Conservation (phyloP, 2,797 vertebrate species). For the Carapus acus region DNA sequence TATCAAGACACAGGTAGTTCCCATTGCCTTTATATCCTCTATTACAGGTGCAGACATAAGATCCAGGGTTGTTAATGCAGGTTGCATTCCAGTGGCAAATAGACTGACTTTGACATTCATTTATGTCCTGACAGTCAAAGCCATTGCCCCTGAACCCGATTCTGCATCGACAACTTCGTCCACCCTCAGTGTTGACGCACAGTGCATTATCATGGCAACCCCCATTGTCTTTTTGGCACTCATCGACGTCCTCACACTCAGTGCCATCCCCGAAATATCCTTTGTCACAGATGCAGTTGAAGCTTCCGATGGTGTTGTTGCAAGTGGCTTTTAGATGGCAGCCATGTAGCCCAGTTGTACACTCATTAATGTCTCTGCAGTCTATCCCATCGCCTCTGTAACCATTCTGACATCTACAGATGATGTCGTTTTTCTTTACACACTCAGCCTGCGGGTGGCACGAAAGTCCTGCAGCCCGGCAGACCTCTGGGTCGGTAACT, state of each 20-base stretch:
- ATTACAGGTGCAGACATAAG: slow-evolving; percentile 75
- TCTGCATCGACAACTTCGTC: slow-evolving; percentile 67
- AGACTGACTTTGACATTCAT: slow-evolving; percentile 64
- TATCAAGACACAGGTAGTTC: slow-evolving; percentile 79
- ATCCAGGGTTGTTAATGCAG: slow-evolving; percentile 77
- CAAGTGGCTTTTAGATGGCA: slow-evolving; percentile 70
- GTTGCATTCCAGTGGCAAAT: slow-evolving; percentile 82
- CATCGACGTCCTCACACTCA: slow-evolving; percentile 72
- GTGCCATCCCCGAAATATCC: slow-evolving; percentile 74
- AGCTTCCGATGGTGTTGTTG: slow-evolving; percentile 72
- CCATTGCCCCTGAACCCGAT: slow-evolving; percentile 72
- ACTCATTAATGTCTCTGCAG: slow-evolving; percentile 76
- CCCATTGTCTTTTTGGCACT: slow-evolving; percentile 71
- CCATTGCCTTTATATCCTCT: slow-evolving; percentile 79
- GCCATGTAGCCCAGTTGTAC: slow-evolving; percentile 55
- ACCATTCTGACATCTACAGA: slow-evolving; percentile 69
- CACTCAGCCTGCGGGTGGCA: slow-evolving; percentile 72
- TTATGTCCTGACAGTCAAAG: slow-evolving; percentile 65
- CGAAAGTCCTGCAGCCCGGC: slow-evolving; percentile 53
- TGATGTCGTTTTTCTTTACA: slow-evolving; percentile 53
- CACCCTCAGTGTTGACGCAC: slow-evolving; percentile 72
- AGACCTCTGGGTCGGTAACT: slow-evolving; percentile 59
- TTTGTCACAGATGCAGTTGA: slow-evolving; percentile 65
- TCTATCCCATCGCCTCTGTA: slow-evolving; percentile 67
- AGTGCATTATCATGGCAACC: slow-evolving; percentile 68